These are phyloP conservation scores for Fundulus diaphanus DNA, from an alignment of 2,797 vertebrate genomes.

Conservation along the genomic window DNA sequence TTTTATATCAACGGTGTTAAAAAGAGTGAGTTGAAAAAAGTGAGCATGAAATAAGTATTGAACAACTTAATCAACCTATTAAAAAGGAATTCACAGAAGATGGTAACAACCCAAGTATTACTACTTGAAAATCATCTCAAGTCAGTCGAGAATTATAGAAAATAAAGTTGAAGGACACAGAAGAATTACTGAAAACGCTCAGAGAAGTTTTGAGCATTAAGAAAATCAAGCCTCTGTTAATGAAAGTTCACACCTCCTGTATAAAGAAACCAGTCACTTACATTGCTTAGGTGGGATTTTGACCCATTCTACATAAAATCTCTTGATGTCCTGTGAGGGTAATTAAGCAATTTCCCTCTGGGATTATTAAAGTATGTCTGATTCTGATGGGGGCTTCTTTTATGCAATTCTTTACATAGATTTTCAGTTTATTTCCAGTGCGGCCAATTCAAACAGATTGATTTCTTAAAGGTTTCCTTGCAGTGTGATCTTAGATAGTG, in stretches of 20 bases:
- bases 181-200: background rate
- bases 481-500: background rate
- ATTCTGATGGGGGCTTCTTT: background rate
- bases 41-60: background rate
- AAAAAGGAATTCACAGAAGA: background rate
- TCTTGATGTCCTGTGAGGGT: too few species aligned
- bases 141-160: background rate
- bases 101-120: background rate
- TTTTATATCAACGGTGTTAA: conserved; percentile 6
- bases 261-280: background rate
- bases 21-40: too few species aligned
- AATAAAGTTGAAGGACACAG: background rate
- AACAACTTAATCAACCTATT: background rate
- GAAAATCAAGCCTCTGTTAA: too few species aligned
- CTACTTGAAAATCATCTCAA: background rate
- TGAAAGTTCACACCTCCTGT: background rate
- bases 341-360: too few species aligned
- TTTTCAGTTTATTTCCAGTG: background rate
- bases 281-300: background rate
- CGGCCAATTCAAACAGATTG: background rate
- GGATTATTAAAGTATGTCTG: too few species aligned
- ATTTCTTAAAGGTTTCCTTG: background rate
- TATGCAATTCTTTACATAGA: background rate
- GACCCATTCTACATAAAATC: background rate
- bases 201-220: background rate